Evolutionary conservation across 2,113 vertebrate species (phyloP).

Genomic region (Indri indri): DNA sequence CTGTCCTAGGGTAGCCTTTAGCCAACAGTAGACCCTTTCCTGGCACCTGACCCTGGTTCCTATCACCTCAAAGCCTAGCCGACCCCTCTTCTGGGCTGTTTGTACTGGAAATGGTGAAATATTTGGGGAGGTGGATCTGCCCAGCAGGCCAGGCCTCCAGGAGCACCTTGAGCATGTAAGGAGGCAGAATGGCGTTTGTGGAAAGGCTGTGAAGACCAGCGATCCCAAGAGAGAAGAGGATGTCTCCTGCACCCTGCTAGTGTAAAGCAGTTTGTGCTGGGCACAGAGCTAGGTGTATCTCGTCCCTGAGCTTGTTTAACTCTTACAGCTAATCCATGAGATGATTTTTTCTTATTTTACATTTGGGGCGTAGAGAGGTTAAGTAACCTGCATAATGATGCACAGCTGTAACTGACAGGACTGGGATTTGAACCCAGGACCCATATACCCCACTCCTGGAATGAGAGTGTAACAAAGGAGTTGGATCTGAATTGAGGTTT

Average conservation of each 20-base stretch:
- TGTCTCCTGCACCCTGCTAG: not conserved
- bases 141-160: not conserved
- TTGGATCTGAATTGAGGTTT: conserved; percentile 16
- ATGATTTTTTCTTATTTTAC: not conserved
- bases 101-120: not conserved
- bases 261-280: not conserved
- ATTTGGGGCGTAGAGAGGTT: not conserved
- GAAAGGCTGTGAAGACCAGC: not conserved
- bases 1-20: not conserved
- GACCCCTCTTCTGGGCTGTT: not conserved
- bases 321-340: not conserved
- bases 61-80: not conserved
- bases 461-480: not conserved
- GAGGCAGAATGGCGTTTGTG: not conserved
- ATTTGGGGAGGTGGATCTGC: not conserved
- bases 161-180: not conserved
- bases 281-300: not conserved
- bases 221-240: not conserved
- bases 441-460: not conserved
- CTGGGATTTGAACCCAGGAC: not conserved
- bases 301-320: not conserved
- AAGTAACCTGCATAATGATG: not conserved
- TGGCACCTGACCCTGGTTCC: not conserved
- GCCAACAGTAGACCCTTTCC: not conserved
- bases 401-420: not conserved